These are phyloP conservation scores for Chymomyza amoena DNA, from an alignment of 2,888 invertebrate genomes.

Conservation along the genomic window DNA sequence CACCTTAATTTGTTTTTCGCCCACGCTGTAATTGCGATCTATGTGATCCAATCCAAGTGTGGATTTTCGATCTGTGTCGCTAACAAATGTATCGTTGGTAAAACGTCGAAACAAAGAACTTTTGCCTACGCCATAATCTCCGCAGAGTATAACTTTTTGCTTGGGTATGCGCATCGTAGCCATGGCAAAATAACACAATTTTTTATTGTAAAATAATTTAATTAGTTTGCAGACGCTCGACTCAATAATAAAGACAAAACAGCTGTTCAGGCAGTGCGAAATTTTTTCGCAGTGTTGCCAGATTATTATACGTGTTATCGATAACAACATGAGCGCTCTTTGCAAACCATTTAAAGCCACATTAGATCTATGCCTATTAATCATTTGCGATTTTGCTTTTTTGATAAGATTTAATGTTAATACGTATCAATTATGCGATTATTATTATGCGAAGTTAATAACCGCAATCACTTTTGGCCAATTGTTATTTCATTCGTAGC, in stretches of 20 bases:
- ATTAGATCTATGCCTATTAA: neutral
- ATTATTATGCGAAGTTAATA: too few species aligned
- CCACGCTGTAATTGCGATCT: slow-evolving; percentile 87
- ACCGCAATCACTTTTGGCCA: neutral
- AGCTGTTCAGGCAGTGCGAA: slow-evolving; percentile 37
- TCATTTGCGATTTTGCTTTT: neutral
- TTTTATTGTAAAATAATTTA: slow-evolving; percentile 23
- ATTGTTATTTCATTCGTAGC: slow-evolving; percentile 9
- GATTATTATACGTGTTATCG: neutral
- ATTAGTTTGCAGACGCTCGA: slow-evolving; percentile 30
- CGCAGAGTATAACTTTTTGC: slow-evolving; percentile 95
- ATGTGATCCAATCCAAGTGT: slow-evolving; percentile 95
- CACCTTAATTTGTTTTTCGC: slow-evolving; percentile 82
- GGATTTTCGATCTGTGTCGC: slow-evolving; percentile 89
- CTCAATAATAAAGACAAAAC: slow-evolving; percentile 29
- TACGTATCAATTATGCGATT: too few species aligned
- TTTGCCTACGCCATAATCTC: slow-evolving; percentile 97
- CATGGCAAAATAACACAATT: slow-evolving; percentile 79
- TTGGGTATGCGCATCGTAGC: slow-evolving; percentile 90
- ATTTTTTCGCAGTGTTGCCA: slow-evolving; percentile 13
- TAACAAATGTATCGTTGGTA: slow-evolving; percentile 84
- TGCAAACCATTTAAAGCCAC: neutral
- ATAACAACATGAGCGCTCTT: slow-evolving; percentile 1
- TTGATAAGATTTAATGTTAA: slow-evolving; percentile 42
- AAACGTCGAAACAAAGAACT: slow-evolving; percentile 95